These are phyloP conservation scores for Steinernema scapterisci DNA, from an alignment of 2,888 invertebrate genomes.

Conservation along the genomic window DNA sequence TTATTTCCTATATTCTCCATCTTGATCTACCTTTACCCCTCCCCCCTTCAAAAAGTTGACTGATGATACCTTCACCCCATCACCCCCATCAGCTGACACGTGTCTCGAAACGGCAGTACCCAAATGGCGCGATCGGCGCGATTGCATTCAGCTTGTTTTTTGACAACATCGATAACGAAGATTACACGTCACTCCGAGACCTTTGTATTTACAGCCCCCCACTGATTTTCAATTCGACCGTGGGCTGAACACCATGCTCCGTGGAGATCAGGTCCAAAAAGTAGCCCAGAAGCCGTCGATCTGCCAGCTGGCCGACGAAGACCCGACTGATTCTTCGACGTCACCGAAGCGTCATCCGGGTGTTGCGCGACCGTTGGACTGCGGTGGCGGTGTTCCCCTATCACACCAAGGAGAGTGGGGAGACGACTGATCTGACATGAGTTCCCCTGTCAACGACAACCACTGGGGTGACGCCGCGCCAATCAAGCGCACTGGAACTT, in stretches of 20 bases:
- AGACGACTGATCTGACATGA: not conserved
- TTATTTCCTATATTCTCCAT: no score
- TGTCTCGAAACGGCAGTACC: no score
- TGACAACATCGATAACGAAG: not conserved
- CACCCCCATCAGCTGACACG: no score
- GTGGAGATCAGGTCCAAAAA: no score
- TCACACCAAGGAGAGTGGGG: not conserved
- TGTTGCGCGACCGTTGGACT: conserved; percentile 12
- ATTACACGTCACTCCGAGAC: not conserved
- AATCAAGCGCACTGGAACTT: not conserved
- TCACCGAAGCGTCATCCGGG: no score
- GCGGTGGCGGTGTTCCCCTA: not conserved
- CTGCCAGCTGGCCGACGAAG: not conserved
- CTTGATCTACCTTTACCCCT: no score
- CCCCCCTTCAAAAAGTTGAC: no score
- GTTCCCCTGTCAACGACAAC: conserved; percentile 16
- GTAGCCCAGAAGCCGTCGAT: not conserved
- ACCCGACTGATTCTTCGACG: not conserved
- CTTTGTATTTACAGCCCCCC: not conserved
- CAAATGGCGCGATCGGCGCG: no score
- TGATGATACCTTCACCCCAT: no score
- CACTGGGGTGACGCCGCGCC: not conserved
- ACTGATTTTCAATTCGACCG: not conserved
- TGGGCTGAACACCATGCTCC: no score
- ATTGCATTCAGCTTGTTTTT: not conserved